Percentiles rank a stretch among this genome's conserved stretches.
These are phyloP conservation scores for Struthidea cinerea DNA, from an alignment of 2,113 vertebrate species.

Conservation along the genomic window DNA sequence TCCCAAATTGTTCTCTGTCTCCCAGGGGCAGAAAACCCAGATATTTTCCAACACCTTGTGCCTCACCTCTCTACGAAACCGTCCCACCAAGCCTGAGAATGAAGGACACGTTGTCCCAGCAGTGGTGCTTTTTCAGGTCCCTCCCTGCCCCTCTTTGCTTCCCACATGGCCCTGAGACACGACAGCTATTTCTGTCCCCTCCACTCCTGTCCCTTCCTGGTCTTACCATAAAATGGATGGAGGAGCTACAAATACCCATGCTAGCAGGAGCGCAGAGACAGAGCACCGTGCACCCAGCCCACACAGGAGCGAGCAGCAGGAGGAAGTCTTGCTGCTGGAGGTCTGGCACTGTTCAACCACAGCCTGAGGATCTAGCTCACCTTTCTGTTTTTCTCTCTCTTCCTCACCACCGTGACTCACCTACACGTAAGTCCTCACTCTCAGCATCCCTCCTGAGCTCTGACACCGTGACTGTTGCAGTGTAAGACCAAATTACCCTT, in stretches of 20 bases:
- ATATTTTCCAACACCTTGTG: background rate
- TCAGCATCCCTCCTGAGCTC: background rate
- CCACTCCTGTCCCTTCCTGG: background rate
- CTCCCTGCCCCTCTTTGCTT: background rate
- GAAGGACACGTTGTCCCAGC: accelerated
- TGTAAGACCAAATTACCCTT: background rate
- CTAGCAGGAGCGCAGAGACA: background rate
- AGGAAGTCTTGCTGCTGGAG: background rate
- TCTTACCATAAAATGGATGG: background rate
- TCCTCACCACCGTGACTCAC: background rate
- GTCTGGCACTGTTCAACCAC: background rate
- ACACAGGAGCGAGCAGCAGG: background rate
- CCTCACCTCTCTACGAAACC: background rate
- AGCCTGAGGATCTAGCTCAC: background rate
- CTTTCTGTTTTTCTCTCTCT: background rate
- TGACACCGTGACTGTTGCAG: background rate
- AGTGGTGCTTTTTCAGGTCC: background rate
- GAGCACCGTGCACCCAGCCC: background rate
- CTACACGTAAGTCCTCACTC: background rate
- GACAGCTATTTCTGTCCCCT: background rate
- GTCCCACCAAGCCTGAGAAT: background rate
- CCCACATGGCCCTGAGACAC: background rate
- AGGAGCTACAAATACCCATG: background rate
- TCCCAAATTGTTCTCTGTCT: background rate
- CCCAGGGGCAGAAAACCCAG: background rate